Evolutionary conservation across 2,797 vertebrate species (phyloP).

Genomic region (Perodicticus potto): DNA sequence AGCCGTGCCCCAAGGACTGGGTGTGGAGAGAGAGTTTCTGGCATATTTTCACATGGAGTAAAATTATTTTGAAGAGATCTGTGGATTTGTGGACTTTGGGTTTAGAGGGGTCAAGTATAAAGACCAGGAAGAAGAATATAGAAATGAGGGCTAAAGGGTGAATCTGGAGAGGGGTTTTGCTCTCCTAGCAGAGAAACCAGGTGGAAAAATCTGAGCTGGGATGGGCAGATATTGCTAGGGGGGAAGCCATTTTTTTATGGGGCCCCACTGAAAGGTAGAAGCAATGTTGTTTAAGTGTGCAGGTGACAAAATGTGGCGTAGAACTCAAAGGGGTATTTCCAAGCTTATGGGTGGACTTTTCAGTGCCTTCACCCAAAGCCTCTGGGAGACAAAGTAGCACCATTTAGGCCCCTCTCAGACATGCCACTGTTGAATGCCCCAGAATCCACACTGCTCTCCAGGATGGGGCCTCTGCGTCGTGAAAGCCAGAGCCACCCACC

Average conservation of each 20-base stretch:
- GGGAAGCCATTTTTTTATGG: background rate
- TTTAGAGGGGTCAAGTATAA: no score
- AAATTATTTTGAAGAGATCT: background rate
- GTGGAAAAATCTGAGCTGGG: background rate
- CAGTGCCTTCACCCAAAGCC: background rate
- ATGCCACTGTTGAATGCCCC: background rate
- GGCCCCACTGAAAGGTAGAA: background rate
- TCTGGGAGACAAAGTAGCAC: background rate
- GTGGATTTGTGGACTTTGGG: background rate
- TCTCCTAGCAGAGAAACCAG: background rate
- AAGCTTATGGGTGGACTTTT: background rate
- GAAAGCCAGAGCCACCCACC: background rate
- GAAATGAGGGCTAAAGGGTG: background rate
- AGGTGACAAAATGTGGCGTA: background rate
- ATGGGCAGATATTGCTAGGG: background rate
- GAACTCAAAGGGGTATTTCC: background rate
- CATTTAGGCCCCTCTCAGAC: background rate
- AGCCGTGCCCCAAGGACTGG: background rate
- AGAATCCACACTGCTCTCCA: background rate
- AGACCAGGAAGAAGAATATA: background rate
- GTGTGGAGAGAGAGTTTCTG: background rate
- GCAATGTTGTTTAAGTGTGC: background rate
- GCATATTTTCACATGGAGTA: background rate
- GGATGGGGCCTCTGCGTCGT: background rate
- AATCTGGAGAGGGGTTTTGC: background rate